Evolutionary conservation across 2,797 vertebrate species (phyloP), one percentile per base, ranked within the genome.

Genomic region (Sebastolobus alascanus): DNA sequence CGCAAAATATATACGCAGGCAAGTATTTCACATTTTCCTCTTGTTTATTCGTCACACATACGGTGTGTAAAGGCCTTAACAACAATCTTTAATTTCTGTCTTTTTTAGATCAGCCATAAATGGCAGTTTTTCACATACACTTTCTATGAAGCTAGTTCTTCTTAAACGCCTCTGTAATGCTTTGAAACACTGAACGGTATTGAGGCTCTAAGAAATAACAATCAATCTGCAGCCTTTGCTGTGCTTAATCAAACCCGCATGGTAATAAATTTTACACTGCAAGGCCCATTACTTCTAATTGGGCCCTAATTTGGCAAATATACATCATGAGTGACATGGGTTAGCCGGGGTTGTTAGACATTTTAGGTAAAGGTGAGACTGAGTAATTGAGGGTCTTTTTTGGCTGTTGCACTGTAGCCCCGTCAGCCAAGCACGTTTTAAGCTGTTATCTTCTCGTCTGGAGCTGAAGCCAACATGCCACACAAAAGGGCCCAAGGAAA

Each of bases 251-350:
- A 90, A 91, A 93, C 84, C 91, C 86, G 20, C 69, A 54, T 90
- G 91, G 88, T 72, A 82, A 92, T 92, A 94, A 68, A 90, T 90
- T 89, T 88, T 88, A 93, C 83, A 87, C 84, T 83, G 88, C 90
- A 92, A 89, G 87, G 87, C 75, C 88, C 83, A 91, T 93, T 94
- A 87, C 85, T 84, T 87, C 80, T 93, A 92, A 93, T 87, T 90
- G 85, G 80, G 55, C 40, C 77, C 80, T 83, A 92, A 92, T 94
- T 94, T 91, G 83, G 65, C 80, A 84, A 86, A 90, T 86, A 87
- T 90, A 89, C 88, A 86, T 92, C 83, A 84, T 50, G 43, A 80
- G 79, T 90, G 84, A 73, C 90, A 76, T 8, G 60, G 43, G 73
- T 54, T 61, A 27, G 56, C 66, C 25, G 61, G 79, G 69, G 66